Conservation (phyloP, 2,888 invertebrate species). For the Pyrochroa serraticornis region DNA sequence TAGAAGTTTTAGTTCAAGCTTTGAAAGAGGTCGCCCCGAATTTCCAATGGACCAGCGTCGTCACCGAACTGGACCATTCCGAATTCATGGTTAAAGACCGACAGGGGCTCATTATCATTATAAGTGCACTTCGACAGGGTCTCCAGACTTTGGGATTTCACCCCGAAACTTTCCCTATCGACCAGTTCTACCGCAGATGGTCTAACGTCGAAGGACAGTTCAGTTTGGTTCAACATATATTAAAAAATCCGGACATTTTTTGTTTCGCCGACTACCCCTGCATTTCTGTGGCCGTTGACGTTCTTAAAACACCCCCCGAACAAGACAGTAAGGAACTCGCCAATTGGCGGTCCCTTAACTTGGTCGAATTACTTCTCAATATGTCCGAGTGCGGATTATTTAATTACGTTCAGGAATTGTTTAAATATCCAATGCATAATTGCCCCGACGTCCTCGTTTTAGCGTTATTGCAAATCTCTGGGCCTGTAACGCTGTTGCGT, state of each 20-base stretch:
- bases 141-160: slow-evolving; percentile 76
- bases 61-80: slow-evolving; percentile 87
- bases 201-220: slow-evolving; percentile 92
- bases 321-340: slow-evolving; percentile 92
- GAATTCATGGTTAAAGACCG: slow-evolving; percentile 90
- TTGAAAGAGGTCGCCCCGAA: slow-evolving; percentile 86
- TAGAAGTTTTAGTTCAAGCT: slow-evolving; percentile 92
- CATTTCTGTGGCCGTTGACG: slow-evolving; percentile 83
- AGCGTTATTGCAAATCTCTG: slow-evolving; percentile 85
- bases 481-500: slow-evolving; percentile 77
- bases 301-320: slow-evolving; percentile 93
- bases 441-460: slow-evolving; percentile 94
- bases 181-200: slow-evolving; percentile 90
- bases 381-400: slow-evolving; percentile 89
- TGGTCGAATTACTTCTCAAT: slow-evolving; percentile 85
- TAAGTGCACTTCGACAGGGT: slow-evolving; percentile 82
- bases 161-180: slow-evolving; percentile 82
- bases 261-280: slow-evolving; percentile 92
- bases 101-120: slow-evolving; percentile 80
- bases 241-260: slow-evolving; percentile 92
- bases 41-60: slow-evolving; percentile 92
- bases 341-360: slow-evolving; percentile 91
- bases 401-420: slow-evolving; percentile 82
- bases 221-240: slow-evolving; percentile 82
- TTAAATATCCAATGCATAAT: slow-evolving; percentile 89